Evolutionary conservation across 2,797 vertebrate genomes (phyloP), one percentile per base, ranked within the genome.

Genomic region (Neoniphon sammara): DNA sequence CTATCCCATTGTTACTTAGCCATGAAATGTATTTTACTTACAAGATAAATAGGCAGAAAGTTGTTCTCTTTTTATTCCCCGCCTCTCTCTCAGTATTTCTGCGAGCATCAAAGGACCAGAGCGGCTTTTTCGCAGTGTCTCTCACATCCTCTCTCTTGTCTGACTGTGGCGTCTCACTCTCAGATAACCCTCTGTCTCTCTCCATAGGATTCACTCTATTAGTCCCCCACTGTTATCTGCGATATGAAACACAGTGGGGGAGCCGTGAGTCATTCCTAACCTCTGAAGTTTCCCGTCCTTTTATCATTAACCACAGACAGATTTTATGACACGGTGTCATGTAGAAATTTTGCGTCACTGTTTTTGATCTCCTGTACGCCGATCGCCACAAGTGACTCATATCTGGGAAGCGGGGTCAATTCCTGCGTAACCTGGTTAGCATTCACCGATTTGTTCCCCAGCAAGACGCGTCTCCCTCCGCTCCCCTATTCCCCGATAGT

Each of bases 241-340:
- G 54, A 68, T 69, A 53, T 55, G 70, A 18, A 81, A 79, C 75
- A 52, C 84, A 76, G 78, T 49, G 25, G 84, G 85, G 75, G 78
- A 73, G 80, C 66, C 0, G 36, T 83, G 89, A 91, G 66, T 88
- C 87, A 87, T 63, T 75, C 69, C 23, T 23, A 65, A 27, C 73
- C 53, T 70, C 73, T 69, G 65, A 76, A 84, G 58, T 81, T 81
- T 62, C 52, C 66, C 36, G 54, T 18, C 53, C 58, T 65, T 53
- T 80, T 68, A 60, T 88, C 52, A 74, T 77, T 83, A 78, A 66
- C 69, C 68, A 54, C 60, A 55, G 67, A 77, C 54, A 18, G 54
- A 21, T 81, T 77, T 82, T 70, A 57, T 63, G 27, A 66, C 74
- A 58, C 54, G 52, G 66, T 50, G 31, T 85, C 52, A 34, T 58